phyloP scores from a whole-genome alignment of 2,888 invertebrate species.

The Alviniconcha strummeri region DNA sequence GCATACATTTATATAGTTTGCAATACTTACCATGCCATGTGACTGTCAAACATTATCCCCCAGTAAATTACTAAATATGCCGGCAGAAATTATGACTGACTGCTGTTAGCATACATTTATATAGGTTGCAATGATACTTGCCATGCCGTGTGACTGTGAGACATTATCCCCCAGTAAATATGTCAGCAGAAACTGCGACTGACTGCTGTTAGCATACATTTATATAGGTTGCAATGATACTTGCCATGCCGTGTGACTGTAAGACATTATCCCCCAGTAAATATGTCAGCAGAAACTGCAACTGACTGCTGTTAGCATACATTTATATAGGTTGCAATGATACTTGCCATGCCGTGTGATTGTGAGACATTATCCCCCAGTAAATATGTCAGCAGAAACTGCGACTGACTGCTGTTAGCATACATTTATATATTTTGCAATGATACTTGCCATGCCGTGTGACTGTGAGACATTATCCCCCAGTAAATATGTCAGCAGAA shows the following conservation, averaged over 20 bases:
- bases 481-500: constrained; percentile 58
- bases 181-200: constrained; percentile 54
- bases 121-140: neutral
- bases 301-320: constrained; percentile 26
- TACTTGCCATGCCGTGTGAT: neutral
- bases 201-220: neutral
- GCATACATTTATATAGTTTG: too few species aligned
- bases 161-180: constrained; percentile 59
- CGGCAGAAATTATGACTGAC: constrained; percentile 52
- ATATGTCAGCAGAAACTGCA: constrained; percentile 59
- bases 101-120: neutral
- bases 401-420: constrained; percentile 21
- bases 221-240: neutral
- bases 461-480: constrained; percentile 47
- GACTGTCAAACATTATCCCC: constrained; percentile 44
- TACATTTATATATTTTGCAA: neutral
- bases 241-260: neutral
- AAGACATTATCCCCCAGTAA: constrained; percentile 54
- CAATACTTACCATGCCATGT: neutral
- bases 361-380: constrained; percentile 49
- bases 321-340: too few species aligned
- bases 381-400: constrained; percentile 59
- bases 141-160: neutral
- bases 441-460: neutral
- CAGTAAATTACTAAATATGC: constrained; percentile 57